Evolutionary conservation across 2,113 vertebrate genomes (phyloP).

Genomic region (Ictidomys tridecemlineatus): DNA sequence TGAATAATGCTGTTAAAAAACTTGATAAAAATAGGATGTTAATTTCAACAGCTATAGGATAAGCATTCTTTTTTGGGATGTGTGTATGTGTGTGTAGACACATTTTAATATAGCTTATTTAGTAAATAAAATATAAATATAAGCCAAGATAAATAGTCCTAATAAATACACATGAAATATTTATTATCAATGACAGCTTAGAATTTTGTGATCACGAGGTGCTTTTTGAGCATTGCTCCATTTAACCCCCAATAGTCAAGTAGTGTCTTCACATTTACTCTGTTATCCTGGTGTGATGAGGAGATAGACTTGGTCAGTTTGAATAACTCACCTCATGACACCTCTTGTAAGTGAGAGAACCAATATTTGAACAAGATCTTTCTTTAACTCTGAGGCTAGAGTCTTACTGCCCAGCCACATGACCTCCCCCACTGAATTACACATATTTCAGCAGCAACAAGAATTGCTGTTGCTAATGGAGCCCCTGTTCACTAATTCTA

Average conservation of each 20-base stretch:
- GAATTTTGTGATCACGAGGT: not conserved
- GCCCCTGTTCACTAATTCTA: not conserved
- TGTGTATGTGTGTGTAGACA: too few relatives aligned
- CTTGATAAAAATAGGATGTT: not conserved
- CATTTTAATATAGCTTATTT: too few relatives aligned
- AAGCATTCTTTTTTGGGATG: not conserved
- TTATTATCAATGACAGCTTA: not conserved
- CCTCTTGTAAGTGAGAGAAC: not conserved
- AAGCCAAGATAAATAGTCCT: not conserved
- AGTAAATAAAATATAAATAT: too few relatives aligned
- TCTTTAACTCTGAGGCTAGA: not conserved
- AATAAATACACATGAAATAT: not conserved
- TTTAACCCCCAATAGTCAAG: not conserved
- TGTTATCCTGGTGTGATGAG: not conserved
- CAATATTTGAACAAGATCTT: not conserved
- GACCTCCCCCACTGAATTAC: not conserved
- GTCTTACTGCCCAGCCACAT: not conserved
- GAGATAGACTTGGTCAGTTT: not conserved
- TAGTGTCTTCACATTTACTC: not conserved
- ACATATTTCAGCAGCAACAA: not conserved
- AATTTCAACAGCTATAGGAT: not conserved
- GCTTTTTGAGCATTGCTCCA: not conserved
- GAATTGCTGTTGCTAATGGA: not conserved
- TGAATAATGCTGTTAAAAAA: not conserved
- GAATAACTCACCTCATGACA: not conserved